Conservation (phyloP, 1,140 invertebrate species). For the Leptinotarsa defecta region DNA sequence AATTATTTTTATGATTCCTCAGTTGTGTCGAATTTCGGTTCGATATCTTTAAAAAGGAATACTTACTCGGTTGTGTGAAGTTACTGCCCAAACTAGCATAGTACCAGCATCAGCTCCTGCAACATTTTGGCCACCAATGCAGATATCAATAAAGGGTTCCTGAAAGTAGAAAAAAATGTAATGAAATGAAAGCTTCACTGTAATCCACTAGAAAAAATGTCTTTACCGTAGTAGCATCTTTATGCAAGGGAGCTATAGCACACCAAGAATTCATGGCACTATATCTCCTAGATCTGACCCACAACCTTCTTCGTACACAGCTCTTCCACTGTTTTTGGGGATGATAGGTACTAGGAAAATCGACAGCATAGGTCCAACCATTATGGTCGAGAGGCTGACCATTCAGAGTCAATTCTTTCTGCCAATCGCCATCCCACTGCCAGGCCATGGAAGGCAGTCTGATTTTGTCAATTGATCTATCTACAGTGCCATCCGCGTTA, state of each 20-base stretch:
- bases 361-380: conserved; percentile 93
- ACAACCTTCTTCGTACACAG: conserved; percentile 86
- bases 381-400: conserved; percentile 86
- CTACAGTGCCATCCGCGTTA: conserved; percentile 77
- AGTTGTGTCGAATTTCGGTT: too few relatives aligned
- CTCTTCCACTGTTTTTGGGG: conserved; percentile 87
- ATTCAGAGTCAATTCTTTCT: conserved; percentile 83
- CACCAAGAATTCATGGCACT: conserved; percentile 90
- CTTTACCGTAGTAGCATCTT: conserved; percentile 78
- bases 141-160: conserved; percentile 82
- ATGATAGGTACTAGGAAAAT: conserved; percentile 86
- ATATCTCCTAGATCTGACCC: conserved; percentile 85
- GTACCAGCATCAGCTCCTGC: conserved; percentile 74
- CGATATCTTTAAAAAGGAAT: neutral
- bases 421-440: conserved; percentile 94
- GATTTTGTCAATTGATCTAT: conserved; percentile 79
- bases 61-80: conserved; percentile 79
- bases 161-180: conserved; percentile 48
- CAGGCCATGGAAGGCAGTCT: conserved; percentile 87
- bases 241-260: conserved; percentile 83
- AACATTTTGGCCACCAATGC: conserved; percentile 81
- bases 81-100: conserved; percentile 88
- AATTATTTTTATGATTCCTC: too few relatives aligned
- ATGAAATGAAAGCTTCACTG: neutral
- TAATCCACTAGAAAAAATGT: neutral